phyloP scores from a whole-genome alignment of 2,113 vertebrate species.

The Mustelus asterias region DNA sequence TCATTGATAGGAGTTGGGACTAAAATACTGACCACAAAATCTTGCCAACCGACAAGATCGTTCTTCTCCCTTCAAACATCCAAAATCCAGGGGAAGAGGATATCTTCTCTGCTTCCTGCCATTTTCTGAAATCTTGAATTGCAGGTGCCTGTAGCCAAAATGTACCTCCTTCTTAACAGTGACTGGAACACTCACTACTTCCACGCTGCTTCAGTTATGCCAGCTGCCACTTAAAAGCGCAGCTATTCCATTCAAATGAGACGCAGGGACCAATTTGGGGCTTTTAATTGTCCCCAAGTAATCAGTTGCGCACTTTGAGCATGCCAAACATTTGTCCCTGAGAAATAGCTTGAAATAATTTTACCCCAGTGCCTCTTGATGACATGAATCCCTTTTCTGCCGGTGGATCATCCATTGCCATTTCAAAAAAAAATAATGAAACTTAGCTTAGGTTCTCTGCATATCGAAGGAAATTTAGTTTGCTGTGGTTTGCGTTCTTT shows the following conservation, averaged over 20 bases:
- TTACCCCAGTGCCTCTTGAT: neutral
- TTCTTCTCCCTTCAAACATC: neutral
- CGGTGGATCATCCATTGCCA: neutral
- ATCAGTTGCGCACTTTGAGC: neutral
- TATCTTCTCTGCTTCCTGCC: neutral
- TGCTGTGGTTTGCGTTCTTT: neutral
- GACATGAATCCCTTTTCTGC: neutral
- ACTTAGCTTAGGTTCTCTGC: neutral
- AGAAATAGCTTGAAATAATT: neutral
- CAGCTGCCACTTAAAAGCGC: neutral
- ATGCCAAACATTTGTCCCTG: neutral
- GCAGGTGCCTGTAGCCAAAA: neutral
- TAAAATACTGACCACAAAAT: neutral
- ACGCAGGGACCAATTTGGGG: neutral
- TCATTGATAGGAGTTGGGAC: neutral
- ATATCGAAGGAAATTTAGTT: neutral
- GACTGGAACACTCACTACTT: neutral
- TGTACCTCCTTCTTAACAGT: neutral
- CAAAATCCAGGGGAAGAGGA: neutral
- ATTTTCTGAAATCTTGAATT: neutral
- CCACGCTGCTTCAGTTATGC: neutral
- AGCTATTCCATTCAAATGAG: neutral
- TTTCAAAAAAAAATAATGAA: neutral
- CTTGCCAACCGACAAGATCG: neutral
- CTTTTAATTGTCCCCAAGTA: neutral